Evolutionary conservation across 2,797 vertebrate species (phyloP), one percentile per base, ranked within the genome.

Genomic region (Setipinna tenuifilis): DNA sequence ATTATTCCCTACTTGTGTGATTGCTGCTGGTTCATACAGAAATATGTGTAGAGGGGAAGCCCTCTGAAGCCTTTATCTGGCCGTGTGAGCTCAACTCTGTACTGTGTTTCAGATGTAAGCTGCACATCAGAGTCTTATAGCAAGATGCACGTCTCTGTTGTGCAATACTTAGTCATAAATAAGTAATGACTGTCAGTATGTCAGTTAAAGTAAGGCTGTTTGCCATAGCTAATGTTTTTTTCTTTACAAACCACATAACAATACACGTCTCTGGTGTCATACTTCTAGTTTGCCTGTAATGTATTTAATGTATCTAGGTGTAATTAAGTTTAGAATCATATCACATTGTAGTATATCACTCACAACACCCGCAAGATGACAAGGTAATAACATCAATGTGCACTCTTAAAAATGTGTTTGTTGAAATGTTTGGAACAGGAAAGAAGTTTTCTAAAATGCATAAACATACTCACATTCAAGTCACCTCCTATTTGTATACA

Each of bases 391-490:
- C n/a, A 65, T 25, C n/a, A 65, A 25, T 65, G 11, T 65, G 10
- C 61, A 59, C 23, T 23, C n/a, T 3, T 65, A 6, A 23, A 65
- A 65, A 59, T 59, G 19, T 59, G 58, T 19, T 59, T 5, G 21
- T 21, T 59, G 58, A 65, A 23, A 65, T 25, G 61, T 65, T 65
- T 21, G 17, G 50, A 54, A 7, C 17, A 11, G 58, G 58, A 17
- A 54, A 54, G 50, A 54, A 54, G 50, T 54, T 54, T 54, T 54
- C 50, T 10, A 7, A 78, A 19, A 78, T n/a, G 35, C 35, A 78
- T n/a, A 78, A 78, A 78, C 41, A 41, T 44, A 44, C 71, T 44
- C 35, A 9, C 71, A 78, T 78, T 78, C 35, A 78, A 78, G 19
- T 19, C 71, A 78, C 21, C 41, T 10, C 35, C 23, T 9, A 23